phyloP scores from a whole-genome alignment of 2,113 vertebrate species.

The Lanius ludovicianus region DNA sequence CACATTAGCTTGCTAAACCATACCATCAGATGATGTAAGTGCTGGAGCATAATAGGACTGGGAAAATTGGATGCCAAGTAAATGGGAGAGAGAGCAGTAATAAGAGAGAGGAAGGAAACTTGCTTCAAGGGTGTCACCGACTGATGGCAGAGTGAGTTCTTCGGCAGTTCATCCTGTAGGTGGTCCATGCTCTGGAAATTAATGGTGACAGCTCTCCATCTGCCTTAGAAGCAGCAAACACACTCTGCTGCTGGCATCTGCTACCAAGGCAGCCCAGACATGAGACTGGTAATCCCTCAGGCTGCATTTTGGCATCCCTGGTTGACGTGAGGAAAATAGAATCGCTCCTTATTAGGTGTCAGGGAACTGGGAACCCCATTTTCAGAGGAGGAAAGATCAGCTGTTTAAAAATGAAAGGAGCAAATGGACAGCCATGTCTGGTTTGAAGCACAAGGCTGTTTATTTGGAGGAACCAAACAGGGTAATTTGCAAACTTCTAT shows the following conservation, averaged over 20 bases:
- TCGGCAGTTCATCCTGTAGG: background rate
- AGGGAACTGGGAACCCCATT: background rate
- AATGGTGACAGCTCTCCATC: background rate
- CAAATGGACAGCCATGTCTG: background rate
- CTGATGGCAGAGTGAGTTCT: fast-evolving
- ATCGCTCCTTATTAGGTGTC: background rate
- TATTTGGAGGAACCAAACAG: background rate
- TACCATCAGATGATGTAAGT: background rate
- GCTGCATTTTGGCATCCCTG: background rate
- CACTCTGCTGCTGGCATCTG: background rate
- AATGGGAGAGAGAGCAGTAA: background rate
- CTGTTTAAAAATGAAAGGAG: background rate
- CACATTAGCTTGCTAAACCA: background rate
- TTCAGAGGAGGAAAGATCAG: background rate
- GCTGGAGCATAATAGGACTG: background rate
- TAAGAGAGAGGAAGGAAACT: background rate
- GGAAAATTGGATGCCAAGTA: background rate
- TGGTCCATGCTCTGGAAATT: background rate
- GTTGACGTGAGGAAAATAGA: background rate
- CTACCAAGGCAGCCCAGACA: background rate
- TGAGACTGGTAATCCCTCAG: background rate
- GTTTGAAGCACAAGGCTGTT: background rate
- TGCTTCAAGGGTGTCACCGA: fast-evolving
- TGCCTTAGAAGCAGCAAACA: background rate
- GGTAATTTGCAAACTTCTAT: background rate